phyloP scores from a whole-genome alignment of 2,888 invertebrate genomes.

The Andrena trimmerana region DNA sequence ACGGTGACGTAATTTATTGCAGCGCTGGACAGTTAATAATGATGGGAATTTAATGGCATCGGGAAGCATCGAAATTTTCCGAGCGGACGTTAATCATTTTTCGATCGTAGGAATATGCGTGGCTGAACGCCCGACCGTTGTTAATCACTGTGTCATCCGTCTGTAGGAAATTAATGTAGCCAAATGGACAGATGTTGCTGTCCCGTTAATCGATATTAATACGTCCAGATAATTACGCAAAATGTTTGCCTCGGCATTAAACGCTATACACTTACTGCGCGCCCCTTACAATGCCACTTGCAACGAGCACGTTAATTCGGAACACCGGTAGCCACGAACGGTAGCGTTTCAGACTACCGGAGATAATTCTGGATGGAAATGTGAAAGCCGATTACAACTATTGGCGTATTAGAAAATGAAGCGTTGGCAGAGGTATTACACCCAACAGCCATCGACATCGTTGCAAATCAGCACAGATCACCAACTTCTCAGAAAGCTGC shows the following conservation, averaged over 20 bases:
- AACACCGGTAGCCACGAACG: too few species aligned
- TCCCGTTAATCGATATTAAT: neutral
- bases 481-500: neutral
- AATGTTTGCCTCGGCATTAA: neutral
- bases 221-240: neutral
- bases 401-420: neutral
- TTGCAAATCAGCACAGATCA: constrained; percentile 15
- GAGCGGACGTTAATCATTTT: constrained; percentile 55
- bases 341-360: neutral
- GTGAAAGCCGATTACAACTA: constrained; percentile 16
- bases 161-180: constrained; percentile 40
- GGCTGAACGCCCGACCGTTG: neutral
- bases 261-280: too few species aligned
- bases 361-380: neutral
- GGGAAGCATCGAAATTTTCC: constrained; percentile 49
- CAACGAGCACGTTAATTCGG: too few species aligned
- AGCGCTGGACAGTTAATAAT: constrained; percentile 47
- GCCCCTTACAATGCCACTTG: too few species aligned
- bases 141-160: constrained; percentile 41
- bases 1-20: constrained; percentile 54
- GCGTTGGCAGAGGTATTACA: neutral
- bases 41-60: constrained; percentile 52
- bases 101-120: constrained; percentile 21
- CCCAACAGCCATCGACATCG: neutral
- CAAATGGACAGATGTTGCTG: constrained; percentile 10